Evolutionary conservation across 37 sponge, comb jelly and placozoan genomes (phyloP), one percentile per base, ranked within the genome.

Genomic region (Oopsacas minuta): DNA sequence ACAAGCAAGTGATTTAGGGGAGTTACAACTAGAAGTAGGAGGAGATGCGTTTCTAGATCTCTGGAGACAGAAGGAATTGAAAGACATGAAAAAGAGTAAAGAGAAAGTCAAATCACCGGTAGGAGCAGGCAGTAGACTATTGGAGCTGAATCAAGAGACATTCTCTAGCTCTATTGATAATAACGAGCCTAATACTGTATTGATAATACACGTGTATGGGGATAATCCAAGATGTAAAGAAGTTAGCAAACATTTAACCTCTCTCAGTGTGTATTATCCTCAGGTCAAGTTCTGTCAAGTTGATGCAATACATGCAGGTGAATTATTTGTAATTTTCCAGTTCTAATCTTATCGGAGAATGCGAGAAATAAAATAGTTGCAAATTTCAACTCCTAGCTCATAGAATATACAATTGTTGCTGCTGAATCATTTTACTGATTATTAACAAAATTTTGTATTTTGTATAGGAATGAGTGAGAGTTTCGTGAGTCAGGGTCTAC

Each of bases 141-240:
- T 10, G 1, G 75, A 61, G 5, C 22, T 61, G 75, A 61, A 10
- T 5, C 28, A n/a, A n/a, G 75, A 61, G 22, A 61, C 75, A 25
- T 61, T 25, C 75, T 61, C 75, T n/a, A 61, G 75, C 75, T 25
- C 28, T 3, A 61, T 61, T 3, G 75, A 61, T 12, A 61, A 12
- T 5, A 61, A 61, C 75, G 30, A 61, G 22, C 75, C 75, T 3
- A 61, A 61, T 34, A 25, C 75, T 3, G 22, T 61, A n/a, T 32
- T 61, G 75, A 61, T 61, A 61, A 61, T 61, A 25, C 75, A 61
- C 75, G 75, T 61, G 75, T 61, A 61, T 61, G 75, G 75, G 17
- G 30, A 61, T 34, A 61, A 61, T 12, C 32, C 75, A 32, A 61
- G 75, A n/a, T 61, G 75, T 12, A 61, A 12, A 34, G 75, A 61